Conservation (phyloP, 23 tunicate species). For the Botrylloides violaceus region DNA sequence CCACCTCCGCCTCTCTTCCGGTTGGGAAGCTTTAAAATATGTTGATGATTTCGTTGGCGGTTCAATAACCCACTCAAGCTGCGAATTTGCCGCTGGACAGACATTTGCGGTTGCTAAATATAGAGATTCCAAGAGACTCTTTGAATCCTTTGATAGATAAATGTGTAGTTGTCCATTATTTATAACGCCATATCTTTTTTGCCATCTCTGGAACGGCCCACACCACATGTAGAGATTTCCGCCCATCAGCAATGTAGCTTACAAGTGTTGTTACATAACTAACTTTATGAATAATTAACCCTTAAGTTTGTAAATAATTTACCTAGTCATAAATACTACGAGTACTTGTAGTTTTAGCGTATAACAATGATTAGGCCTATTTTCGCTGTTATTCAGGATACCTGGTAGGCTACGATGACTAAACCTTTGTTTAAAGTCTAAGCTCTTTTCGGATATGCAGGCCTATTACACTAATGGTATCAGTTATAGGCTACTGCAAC, state of each 20-base stretch:
- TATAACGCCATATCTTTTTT: background rate
- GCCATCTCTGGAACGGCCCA: constrained; percentile 19
- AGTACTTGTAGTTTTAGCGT: too few relatives aligned
- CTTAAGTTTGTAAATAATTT: too few relatives aligned
- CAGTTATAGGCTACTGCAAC: too few relatives aligned
- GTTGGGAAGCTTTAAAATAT: background rate
- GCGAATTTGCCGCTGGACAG: background rate
- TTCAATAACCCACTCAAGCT: constrained; percentile 3
- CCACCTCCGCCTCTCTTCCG: constrained; percentile 9
- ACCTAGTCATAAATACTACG: too few relatives aligned
- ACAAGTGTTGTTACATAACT: background rate
- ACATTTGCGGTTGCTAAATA: background rate
- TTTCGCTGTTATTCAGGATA: too few relatives aligned
- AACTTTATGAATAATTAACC: too few relatives aligned
- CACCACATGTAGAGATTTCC: constrained; percentile 12
- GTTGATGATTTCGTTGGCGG: background rate
- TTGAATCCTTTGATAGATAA: background rate
- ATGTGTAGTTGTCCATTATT: constrained; percentile 14
- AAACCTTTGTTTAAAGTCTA: too few relatives aligned
- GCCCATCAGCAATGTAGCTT: background rate
- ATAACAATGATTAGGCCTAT: too few relatives aligned
- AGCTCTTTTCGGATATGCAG: too few relatives aligned
- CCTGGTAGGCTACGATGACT: too few relatives aligned
- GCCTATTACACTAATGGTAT: too few relatives aligned
- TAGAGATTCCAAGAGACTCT: background rate